phyloP scores from a whole-genome alignment of 2,797 vertebrate genomes.

The Ctenochaetus hawaiiensis region DNA sequence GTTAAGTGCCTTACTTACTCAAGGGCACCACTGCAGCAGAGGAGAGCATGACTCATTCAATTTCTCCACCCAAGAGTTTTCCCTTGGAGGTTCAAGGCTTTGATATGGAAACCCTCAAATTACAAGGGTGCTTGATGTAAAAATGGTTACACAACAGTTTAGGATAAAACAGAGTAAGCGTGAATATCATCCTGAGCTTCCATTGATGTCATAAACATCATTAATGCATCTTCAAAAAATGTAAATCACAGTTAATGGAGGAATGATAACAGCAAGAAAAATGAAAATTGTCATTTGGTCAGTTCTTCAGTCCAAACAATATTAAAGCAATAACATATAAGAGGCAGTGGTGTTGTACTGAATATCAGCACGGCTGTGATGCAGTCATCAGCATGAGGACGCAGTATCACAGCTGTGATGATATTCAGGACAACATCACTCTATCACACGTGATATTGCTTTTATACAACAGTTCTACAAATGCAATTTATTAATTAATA shows the following conservation, averaged over 20 bases:
- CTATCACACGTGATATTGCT: too few relatives aligned
- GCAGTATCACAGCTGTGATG: too few relatives aligned
- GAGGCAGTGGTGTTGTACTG: too few relatives aligned
- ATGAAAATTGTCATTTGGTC: neutral
- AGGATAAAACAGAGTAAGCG: constrained; percentile 12
- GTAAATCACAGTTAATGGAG: constrained; percentile 11
- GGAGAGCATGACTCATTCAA: constrained; percentile 61
- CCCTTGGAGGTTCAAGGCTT: constrained; percentile 51
- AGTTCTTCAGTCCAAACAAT: neutral
- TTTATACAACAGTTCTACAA: too few relatives aligned
- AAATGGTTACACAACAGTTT: constrained; percentile 48
- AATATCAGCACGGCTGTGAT: too few relatives aligned
- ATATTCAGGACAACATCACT: too few relatives aligned
- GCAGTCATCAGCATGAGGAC: too few relatives aligned
- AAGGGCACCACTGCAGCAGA: constrained; percentile 55
- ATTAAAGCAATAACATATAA: too few relatives aligned
- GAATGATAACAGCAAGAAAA: neutral
- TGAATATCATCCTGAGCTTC: constrained; percentile 14
- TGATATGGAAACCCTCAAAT: constrained; percentile 55
- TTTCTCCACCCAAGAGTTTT: constrained; percentile 37
- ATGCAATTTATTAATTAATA: too few relatives aligned
- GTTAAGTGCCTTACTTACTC: constrained; percentile 72
- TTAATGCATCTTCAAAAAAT: constrained; percentile 1
- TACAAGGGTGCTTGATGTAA: constrained; percentile 39
- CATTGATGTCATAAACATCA: constrained; percentile 18